phyloP scores from a whole-genome alignment of 2,113 vertebrate genomes.

The Aegotheles bennettii region DNA sequence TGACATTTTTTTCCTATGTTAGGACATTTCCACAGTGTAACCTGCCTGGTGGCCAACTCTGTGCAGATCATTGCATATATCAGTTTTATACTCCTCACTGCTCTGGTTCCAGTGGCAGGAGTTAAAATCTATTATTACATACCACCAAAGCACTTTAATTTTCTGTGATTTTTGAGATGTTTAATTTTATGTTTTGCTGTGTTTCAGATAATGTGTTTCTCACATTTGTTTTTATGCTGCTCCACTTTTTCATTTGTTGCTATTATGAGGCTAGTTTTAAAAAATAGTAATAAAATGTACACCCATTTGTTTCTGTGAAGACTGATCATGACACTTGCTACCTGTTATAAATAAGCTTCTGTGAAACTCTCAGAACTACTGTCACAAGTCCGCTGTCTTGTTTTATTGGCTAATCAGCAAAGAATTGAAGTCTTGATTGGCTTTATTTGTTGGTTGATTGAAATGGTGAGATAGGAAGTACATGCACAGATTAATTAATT shows the following conservation, averaged over 20 bases:
- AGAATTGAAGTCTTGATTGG: conserved; percentile 91
- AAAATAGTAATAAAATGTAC: background rate
- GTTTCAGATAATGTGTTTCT: background rate
- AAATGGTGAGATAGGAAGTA: conserved; percentile 85
- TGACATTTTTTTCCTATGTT: background rate
- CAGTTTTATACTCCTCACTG: background rate
- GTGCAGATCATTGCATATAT: background rate
- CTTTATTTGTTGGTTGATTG: conserved; percentile 90
- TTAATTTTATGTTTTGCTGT: background rate
- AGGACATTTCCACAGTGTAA: background rate
- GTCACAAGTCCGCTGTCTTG: conserved; percentile 43
- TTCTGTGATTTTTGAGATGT: background rate
- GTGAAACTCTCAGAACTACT: conserved; percentile 4
- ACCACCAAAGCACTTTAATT: background rate
- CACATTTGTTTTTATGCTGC: background rate
- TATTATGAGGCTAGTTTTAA: background rate
- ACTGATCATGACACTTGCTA: background rate
- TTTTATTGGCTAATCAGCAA: conserved; percentile 84
- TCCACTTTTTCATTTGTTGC: background rate
- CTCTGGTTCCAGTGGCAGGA: background rate
- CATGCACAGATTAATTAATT: conserved; percentile 92
- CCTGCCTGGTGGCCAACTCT: background rate
- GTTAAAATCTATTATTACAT: background rate
- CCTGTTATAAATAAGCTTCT: conserved; percentile 36
- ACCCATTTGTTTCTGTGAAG: background rate